Evolutionary conservation across 2,113 vertebrate genomes (phyloP).

Genomic region (Peucedramus taeniatus): DNA sequence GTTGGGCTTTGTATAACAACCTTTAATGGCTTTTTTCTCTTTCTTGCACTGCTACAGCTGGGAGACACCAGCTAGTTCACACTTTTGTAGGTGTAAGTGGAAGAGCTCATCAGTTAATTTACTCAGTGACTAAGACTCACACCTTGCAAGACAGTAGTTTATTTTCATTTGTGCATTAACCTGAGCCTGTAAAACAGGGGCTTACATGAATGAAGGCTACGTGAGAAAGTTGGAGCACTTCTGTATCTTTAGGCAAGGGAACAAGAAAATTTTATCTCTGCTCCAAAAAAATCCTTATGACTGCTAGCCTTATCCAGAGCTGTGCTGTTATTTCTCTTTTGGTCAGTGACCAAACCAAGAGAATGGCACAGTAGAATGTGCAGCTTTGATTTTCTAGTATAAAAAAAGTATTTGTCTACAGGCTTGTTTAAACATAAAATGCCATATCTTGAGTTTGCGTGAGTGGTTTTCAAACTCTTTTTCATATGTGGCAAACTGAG

Average conservation of each 20-base stretch:
- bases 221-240: background rate
- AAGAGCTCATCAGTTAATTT: background rate
- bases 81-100: background rate
- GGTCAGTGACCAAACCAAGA: background rate
- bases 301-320: background rate
- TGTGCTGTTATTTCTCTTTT: background rate
- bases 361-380: background rate
- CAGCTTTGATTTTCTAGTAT: background rate
- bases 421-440: background rate
- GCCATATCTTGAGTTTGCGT: background rate
- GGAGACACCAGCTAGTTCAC: background rate
- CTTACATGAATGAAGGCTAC: background rate
- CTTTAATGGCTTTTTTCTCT: background rate
- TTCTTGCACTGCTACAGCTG: background rate
- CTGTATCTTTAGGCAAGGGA: background rate
- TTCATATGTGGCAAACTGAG: background rate
- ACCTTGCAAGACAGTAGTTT: background rate
- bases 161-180: background rate
- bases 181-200: background rate
- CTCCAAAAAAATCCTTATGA: background rate
- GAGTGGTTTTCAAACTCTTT: background rate
- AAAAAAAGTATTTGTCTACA: background rate
- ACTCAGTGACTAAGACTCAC: background rate
- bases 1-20: background rate
- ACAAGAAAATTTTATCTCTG: background rate